phyloP scores from a whole-genome alignment of 2,888 invertebrate species.

The Tortrix viridana region DNA sequence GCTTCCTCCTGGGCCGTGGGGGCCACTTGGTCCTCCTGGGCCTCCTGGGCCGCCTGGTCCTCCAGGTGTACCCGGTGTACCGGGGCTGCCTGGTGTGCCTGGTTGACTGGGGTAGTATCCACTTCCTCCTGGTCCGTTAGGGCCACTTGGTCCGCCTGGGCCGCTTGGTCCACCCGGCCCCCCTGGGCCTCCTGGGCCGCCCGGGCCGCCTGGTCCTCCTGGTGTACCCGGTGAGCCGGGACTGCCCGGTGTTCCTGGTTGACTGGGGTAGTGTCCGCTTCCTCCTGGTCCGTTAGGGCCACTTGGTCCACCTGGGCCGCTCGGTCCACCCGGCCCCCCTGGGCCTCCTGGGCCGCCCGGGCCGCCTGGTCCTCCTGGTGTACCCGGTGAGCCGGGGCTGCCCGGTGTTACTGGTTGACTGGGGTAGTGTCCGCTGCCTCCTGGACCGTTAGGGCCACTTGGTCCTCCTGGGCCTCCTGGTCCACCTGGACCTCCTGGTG shows the following conservation, averaged over 20 bases:
- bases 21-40: slow-evolving; percentile 49
- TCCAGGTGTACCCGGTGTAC: slow-evolving; percentile 46
- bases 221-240: neutral
- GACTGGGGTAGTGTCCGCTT: slow-evolving; percentile 32
- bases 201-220: slow-evolving; percentile 60
- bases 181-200: slow-evolving; percentile 49
- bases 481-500: slow-evolving; percentile 64
- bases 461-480: slow-evolving; percentile 73
- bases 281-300: slow-evolving; percentile 57
- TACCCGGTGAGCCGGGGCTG: slow-evolving; percentile 56
- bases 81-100: slow-evolving; percentile 44
- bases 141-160: slow-evolving; percentile 15
- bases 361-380: slow-evolving; percentile 48
- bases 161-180: slow-evolving; percentile 54
- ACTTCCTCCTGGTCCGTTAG: slow-evolving; percentile 33
- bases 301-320: slow-evolving; percentile 28
- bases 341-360: slow-evolving; percentile 50
- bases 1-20: slow-evolving; percentile 38
- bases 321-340: slow-evolving; percentile 53
- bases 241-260: no score
- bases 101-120: slow-evolving; percentile 37
- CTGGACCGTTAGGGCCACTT: slow-evolving; percentile 22
- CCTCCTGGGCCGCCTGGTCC: slow-evolving; percentile 46
- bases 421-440: slow-evolving; percentile 40
- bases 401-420: slow-evolving; percentile 54